Percentiles rank a stretch among this genome's conserved stretches.
Evolutionary conservation across 2,113 vertebrate genomes (phyloP).

Genomic region (Paralichthys olivaceus): DNA sequence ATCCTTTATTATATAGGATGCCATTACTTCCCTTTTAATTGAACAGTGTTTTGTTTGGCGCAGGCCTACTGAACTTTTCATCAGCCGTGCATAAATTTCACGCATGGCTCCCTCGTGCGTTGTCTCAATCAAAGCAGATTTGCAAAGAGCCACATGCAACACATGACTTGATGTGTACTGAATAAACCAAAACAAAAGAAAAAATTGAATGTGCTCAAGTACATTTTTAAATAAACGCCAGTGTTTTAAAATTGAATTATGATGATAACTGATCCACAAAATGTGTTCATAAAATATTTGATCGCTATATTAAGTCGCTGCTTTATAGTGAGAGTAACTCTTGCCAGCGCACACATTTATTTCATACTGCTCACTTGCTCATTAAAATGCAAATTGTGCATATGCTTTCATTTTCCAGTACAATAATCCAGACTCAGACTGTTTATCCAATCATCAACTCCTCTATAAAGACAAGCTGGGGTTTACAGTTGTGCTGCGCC

Average conservation of each 20-base stretch:
- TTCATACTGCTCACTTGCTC: slow-evolving; percentile 75
- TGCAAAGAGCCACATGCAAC: slow-evolving; percentile 61
- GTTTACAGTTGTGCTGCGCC: slow-evolving; percentile 50
- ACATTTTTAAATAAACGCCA: slow-evolving; percentile 22
- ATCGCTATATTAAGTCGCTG: slow-evolving; percentile 52
- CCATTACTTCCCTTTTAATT: slow-evolving; percentile 84
- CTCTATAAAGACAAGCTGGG: slow-evolving; percentile 58
- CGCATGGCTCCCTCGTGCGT: slow-evolving; percentile 71
- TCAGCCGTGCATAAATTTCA: slow-evolving; percentile 80
- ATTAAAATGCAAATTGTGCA: slow-evolving; percentile 85
- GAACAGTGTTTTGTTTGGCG: slow-evolving; percentile 79
- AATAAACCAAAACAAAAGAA: slow-evolving; percentile 30
- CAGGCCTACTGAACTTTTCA: slow-evolving; percentile 75
- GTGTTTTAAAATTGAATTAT: slow-evolving; percentile 2
- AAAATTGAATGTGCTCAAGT: background rate
- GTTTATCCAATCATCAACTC: slow-evolving; percentile 80
- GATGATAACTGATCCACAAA: slow-evolving; percentile 25
- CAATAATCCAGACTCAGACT: slow-evolving; percentile 78
- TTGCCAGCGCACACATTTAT: slow-evolving; percentile 68
- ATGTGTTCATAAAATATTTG: slow-evolving; percentile 57
- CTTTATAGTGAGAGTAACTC: slow-evolving; percentile 60
- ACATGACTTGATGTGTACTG: slow-evolving; percentile 26
- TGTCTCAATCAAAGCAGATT: slow-evolving; percentile 78
- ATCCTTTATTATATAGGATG: slow-evolving; percentile 81
- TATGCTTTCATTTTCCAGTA: slow-evolving; percentile 82